Evolutionary conservation across 2,797 vertebrate species (phyloP), one percentile per base, ranked within the genome.

Genomic region (Falco novaeseelandiae): DNA sequence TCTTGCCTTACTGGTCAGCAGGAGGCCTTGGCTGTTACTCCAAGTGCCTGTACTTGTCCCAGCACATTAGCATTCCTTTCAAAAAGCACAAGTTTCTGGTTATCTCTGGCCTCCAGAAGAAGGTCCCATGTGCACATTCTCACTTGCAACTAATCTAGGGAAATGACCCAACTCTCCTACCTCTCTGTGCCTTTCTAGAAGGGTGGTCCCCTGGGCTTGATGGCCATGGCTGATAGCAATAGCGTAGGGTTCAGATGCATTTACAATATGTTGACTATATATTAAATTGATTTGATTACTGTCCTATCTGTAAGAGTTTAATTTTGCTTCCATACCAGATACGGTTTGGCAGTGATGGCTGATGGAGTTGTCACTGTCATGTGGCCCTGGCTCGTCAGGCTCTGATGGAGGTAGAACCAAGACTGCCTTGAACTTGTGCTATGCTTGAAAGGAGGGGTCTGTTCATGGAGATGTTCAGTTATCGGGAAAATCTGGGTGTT

Each of bases 281-380:
- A 91, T 89, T 97, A 96, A 93, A 96, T 52, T 29, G 81, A 91
- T 89, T 90, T 22, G 30, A 81, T 93, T 83, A 76, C 79, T 77
- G 7, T 55, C 44, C n/a, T 72, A 16, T 40, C 48, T 85, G 79
- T 59, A 65, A 29, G n/a, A 72, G 32, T 61, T 86, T n/a, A 49
- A 71, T 87, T 93, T 40, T 77, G 54, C 40, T 58, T 71, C n/a
- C 16, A 8, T 1, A 7, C 13, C 25, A 42, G 71, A 38, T 57
- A 13, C 0, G 11, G 14, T 52, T 15, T 86, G 51, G 55, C 32
- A 44, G 14, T 2, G 1, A 10, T 40, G 38, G 34, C 48, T 74
- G 78, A 14, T 38, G 79, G 78, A 84, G 36, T 52, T 13, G 14
- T 32, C 38, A 10, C 40, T 8, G 4, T 36, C 73, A 16, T 0